phyloP scores from a whole-genome alignment of 2,888 invertebrate genomes.

The Caenorhabditis imperialis region DNA sequence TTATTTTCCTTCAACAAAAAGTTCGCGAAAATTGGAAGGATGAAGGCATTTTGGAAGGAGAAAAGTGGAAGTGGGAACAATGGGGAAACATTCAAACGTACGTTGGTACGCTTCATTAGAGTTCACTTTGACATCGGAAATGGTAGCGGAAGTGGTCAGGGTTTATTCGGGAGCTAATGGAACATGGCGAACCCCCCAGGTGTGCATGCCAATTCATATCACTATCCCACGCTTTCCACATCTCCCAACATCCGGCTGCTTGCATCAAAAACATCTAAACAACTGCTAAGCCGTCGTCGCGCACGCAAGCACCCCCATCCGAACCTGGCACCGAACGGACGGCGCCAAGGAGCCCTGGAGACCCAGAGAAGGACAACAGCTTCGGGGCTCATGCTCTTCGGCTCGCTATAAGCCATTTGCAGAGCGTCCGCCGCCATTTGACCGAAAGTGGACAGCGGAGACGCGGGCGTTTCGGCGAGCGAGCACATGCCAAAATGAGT shows the following conservation, averaged over 20 bases:
- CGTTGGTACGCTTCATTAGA: conserved; percentile 45
- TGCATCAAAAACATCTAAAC: conserved; percentile 44
- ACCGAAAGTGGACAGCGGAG: conserved; percentile 32
- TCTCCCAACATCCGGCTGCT: conserved; percentile 1
- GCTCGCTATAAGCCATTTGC: conserved; percentile 35
- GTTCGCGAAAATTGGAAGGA: conserved; percentile 33
- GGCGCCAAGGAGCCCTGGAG: conserved; percentile 8
- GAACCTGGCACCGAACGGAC: conserved; percentile 48
- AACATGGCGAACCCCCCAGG: not conserved
- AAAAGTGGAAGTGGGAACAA: conserved; percentile 13
- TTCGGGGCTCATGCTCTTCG: conserved; percentile 43
- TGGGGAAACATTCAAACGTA: conserved; percentile 39
- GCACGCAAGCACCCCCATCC: conserved; percentile 29
- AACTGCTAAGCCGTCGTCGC: conserved; percentile 20
- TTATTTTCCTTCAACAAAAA: conserved; percentile 43
- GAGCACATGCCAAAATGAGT: conserved; percentile 17
- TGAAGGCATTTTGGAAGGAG: not conserved
- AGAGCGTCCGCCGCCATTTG: conserved; percentile 20
- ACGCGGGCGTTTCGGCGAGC: not conserved
- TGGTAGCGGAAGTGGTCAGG: no score
- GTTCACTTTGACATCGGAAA: conserved; percentile 26
- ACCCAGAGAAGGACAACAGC: conserved; percentile 31
- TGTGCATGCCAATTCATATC: conserved; percentile 1
- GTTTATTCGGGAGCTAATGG: no score
- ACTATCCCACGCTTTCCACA: not conserved